phyloP scores from a whole-genome alignment of 2,113 vertebrate species.

The Otocyon megalotis region DNA sequence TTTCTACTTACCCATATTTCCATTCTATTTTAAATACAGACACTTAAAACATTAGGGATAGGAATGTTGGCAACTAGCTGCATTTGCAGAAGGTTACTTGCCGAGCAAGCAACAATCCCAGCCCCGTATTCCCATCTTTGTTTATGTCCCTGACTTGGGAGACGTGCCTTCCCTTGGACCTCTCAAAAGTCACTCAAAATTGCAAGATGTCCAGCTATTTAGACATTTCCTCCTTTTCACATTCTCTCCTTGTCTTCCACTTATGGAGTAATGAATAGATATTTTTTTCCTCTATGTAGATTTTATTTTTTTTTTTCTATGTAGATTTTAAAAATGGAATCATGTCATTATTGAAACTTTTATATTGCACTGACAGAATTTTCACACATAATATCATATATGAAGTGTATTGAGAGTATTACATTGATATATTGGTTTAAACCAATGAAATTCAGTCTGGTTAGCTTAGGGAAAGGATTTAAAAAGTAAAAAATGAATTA shows the following conservation, averaged over 20 bases:
- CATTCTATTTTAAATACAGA: background rate
- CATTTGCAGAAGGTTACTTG: background rate
- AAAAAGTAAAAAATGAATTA: background rate
- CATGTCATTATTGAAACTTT: background rate
- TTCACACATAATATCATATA: background rate
- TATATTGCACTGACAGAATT: background rate
- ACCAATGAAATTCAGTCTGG: background rate
- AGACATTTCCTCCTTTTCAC: background rate
- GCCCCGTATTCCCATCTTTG: background rate
- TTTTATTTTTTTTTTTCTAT: background rate
- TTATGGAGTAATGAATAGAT: background rate
- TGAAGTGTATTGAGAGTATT: background rate
- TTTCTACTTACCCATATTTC: background rate
- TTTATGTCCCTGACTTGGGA: background rate
- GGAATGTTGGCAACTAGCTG: background rate
- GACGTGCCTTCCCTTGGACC: background rate
- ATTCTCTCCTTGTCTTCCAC: background rate
- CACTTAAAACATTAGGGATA: background rate
- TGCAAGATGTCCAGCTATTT: background rate
- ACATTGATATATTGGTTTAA: background rate
- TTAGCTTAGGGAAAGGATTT: conserved; percentile 22
- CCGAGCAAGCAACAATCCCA: background rate
- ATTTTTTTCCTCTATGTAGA: background rate
- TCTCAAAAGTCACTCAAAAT: background rate
- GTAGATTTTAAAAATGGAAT: background rate